Conservation (phyloP, 2,797 vertebrate genomes). For the Carapus acus region DNA sequence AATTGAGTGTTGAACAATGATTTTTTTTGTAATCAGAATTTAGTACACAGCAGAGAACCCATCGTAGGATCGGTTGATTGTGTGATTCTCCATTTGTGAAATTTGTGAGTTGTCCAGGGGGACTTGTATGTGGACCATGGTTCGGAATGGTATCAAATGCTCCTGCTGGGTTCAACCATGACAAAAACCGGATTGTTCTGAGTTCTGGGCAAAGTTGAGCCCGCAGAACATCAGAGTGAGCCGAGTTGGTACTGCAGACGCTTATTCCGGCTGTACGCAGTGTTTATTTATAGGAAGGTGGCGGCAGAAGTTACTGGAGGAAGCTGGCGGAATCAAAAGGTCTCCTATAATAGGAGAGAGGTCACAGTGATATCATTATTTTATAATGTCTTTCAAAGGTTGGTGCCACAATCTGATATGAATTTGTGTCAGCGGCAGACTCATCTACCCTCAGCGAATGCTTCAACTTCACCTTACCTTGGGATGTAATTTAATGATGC, state of each 20-base stretch:
- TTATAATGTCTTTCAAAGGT: conserved; percentile 30
- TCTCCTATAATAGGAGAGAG: conserved; percentile 45
- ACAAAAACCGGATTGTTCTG: neutral
- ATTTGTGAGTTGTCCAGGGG: conserved; percentile 6
- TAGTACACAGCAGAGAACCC: too few species aligned
- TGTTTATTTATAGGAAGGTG: conserved; percentile 45
- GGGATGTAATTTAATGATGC: neutral
- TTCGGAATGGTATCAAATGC: conserved; percentile 5
- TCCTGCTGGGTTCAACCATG: neutral
- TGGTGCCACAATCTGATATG: neutral
- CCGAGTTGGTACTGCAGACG: conserved; percentile 8
- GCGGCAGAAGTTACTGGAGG: conserved; percentile 33
- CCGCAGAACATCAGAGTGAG: neutral
- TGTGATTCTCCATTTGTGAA: too few species aligned
- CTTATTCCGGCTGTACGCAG: conserved; percentile 5
- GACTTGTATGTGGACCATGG: too few species aligned
- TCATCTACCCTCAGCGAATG: neutral
- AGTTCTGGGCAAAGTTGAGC: conserved; percentile 13
- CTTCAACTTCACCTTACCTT: neutral
- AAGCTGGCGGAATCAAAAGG: conserved; percentile 35
- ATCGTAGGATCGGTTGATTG: neutral
- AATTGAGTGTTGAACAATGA: too few species aligned
- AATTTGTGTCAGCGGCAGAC: neutral
- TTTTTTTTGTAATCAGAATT: too few species aligned
- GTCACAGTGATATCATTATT: conserved; percentile 39